Conservation (phyloP, 2,797 vertebrate genomes). For the Enteromius unitaeniatus region DNA sequence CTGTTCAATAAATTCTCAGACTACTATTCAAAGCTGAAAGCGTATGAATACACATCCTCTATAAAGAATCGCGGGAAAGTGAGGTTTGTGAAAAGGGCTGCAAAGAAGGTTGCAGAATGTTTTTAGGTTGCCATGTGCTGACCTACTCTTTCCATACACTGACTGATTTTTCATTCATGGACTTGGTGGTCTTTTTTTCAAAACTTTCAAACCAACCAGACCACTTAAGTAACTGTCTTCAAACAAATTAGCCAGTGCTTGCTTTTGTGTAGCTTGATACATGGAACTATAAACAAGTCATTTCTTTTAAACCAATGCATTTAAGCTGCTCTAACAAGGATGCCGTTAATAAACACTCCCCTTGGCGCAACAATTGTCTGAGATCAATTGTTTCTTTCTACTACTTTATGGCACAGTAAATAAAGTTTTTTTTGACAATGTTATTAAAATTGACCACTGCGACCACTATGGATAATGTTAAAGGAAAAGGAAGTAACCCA, state of each 20-base stretch:
- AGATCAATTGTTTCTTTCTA: background rate
- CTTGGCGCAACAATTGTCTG: background rate
- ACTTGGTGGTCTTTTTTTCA: background rate
- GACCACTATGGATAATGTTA: background rate
- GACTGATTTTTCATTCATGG: background rate
- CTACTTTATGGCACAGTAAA: background rate
- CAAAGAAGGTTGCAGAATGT: conserved; percentile 63
- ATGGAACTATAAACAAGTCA: background rate
- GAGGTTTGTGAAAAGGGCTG: conserved; percentile 66
- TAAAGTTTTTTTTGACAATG: background rate
- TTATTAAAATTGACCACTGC: background rate
- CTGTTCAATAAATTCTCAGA: conserved; percentile 85
- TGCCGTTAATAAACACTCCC: background rate
- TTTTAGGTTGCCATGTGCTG: conserved; percentile 52
- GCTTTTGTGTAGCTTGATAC: background rate
- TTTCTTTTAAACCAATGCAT: background rate
- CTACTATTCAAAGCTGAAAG: conserved; percentile 83
- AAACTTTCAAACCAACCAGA: background rate
- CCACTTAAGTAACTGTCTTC: background rate
- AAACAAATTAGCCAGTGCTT: background rate
- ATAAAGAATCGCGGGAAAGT: conserved; percentile 70
- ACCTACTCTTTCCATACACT: background rate
- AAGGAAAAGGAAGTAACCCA: background rate
- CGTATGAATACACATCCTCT: conserved; percentile 70
- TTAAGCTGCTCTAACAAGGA: background rate